A percentile compares a stretch with the other conserved stretches of the same genome.
Evolutionary conservation across 1,140 invertebrate genomes (phyloP).

Genomic region (Eumeta japonica): DNA sequence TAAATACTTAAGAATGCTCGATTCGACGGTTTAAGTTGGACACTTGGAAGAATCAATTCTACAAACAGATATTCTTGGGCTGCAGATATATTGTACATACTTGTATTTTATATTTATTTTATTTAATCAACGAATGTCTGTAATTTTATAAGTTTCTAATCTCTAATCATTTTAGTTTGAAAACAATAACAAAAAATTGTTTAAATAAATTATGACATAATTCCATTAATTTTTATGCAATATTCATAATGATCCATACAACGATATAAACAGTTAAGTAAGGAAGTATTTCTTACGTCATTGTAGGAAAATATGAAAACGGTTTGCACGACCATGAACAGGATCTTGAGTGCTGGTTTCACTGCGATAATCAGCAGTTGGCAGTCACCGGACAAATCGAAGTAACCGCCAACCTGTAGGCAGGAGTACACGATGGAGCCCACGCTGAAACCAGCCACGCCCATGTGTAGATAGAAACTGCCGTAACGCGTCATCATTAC

Average conservation of each 20-base stretch:
- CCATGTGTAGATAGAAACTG: constrained; percentile 66
- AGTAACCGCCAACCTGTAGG: constrained; percentile 66
- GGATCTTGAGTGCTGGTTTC: constrained; percentile 60
- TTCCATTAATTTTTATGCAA: not conserved
- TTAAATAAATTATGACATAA: not conserved
- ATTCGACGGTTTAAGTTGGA: too few species aligned
- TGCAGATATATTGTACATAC: too few species aligned
- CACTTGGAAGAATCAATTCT: too few species aligned
- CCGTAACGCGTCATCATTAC: constrained; percentile 40
- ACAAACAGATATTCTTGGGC: too few species aligned
- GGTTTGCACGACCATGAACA: constrained; percentile 66
- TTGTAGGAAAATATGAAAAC: constrained; percentile 71
- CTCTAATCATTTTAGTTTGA: too few species aligned
- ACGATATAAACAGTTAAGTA: not conserved
- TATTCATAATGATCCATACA: not conserved
- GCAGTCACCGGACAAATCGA: constrained; percentile 60
- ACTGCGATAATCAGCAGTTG: constrained; percentile 58
- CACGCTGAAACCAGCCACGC: constrained; percentile 66
- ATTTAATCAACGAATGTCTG: too few species aligned
- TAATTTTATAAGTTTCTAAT: too few species aligned
- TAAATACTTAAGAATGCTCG: too few species aligned
- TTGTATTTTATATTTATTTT: too few species aligned
- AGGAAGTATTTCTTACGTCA: constrained; percentile 50
- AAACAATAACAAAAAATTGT: constrained; percentile 4
- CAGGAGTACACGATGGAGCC: constrained; percentile 71